Percentiles rank a stretch among this genome's conserved stretches.
Evolutionary conservation across 2,888 invertebrate genomes (phyloP).

Genomic region (Oligia fasciuncula): DNA sequence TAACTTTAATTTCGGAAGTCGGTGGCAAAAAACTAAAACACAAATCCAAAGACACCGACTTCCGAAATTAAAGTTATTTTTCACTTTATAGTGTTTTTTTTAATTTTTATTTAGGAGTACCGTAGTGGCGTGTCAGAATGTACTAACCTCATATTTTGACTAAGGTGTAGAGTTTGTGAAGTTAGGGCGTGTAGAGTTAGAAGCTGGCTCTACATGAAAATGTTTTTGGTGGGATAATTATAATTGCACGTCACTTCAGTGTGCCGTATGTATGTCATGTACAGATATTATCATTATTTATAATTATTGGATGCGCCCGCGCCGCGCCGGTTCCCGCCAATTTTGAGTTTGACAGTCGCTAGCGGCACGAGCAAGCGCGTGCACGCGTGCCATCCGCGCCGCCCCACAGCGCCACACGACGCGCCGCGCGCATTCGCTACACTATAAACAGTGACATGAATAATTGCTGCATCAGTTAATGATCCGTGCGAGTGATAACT

Average conservation of each 20-base stretch:
- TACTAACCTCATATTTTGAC: no score
- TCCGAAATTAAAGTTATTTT: no score
- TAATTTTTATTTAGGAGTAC: background rate
- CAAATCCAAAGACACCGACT: no score
- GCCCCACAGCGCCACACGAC: conserved; percentile 23
- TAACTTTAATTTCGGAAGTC: no score
- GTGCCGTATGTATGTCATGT: background rate
- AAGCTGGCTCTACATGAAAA: no score
- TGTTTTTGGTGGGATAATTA: no score
- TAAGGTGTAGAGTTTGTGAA: no score
- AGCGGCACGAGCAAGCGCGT: conserved; percentile 67
- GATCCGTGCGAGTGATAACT: conserved; percentile 74
- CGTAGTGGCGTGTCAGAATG: background rate
- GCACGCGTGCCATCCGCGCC: conserved; percentile 60
- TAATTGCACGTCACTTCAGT: background rate
- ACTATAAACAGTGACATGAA: conserved; percentile 61
- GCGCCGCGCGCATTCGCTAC: conserved; percentile 20
- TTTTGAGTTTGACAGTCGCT: conserved; percentile 73
- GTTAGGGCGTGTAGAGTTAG: no score
- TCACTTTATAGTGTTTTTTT: no score
- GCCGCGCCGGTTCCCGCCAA: conserved; percentile 72
- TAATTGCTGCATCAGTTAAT: conserved; percentile 67
- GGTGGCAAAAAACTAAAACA: no score
- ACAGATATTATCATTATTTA: conserved; percentile 11
- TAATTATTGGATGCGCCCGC: conserved; percentile 25